These are phyloP conservation scores for Actenoides lindsayi DNA, from an alignment of 2,113 vertebrate species.

Conservation along the genomic window DNA sequence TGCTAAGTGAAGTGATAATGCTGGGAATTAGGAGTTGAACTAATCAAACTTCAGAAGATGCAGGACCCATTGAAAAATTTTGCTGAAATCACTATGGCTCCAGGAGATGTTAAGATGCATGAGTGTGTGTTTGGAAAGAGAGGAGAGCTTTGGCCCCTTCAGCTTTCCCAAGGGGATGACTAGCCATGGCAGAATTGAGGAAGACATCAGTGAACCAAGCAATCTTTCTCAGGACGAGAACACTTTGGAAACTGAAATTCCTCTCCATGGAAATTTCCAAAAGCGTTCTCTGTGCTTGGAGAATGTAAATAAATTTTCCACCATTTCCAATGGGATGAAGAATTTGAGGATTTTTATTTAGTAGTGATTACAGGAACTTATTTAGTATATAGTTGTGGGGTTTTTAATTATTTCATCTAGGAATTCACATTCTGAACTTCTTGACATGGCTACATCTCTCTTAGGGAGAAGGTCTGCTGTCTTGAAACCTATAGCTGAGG, in stretches of 20 bases:
- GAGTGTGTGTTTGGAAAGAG: neutral
- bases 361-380: neutral
- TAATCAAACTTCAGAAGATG: slow-evolving; percentile 44
- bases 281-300: neutral
- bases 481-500: neutral
- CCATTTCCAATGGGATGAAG: neutral
- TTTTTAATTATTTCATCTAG: neutral
- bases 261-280: neutral
- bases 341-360: neutral
- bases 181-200: neutral
- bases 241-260: neutral
- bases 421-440: neutral
- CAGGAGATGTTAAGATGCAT: neutral
- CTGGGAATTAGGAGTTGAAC: neutral
- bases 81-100: neutral
- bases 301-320: neutral
- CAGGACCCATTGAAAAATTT: slow-evolving; percentile 7
- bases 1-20: slow-evolving; percentile 50
- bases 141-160: neutral
- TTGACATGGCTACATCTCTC: neutral
- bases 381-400: neutral
- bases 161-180: neutral
- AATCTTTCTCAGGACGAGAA: neutral
- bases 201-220: neutral
- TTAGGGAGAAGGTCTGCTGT: neutral